Conservation (phyloP, 1,140 invertebrate genomes). For the Helicoverpa zea region DNA sequence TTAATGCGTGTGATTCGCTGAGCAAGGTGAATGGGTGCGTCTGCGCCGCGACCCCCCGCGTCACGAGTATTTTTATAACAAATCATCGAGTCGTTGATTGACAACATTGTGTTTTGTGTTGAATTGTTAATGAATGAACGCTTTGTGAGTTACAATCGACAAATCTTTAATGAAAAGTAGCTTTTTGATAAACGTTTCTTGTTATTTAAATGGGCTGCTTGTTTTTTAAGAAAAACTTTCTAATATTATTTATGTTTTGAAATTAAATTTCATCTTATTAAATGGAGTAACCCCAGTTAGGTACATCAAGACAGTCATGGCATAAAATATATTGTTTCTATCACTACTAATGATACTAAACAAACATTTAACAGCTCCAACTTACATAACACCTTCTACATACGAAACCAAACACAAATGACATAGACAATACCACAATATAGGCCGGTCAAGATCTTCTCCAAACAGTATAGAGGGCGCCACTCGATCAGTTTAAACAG, state of each 20-base stretch:
- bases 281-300: no score
- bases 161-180: conserved; percentile 14
- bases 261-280: no score
- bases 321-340: not conserved
- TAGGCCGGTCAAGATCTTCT: conserved; percentile 42
- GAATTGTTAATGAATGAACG: conserved; percentile 66
- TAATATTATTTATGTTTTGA: no score
- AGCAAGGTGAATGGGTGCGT: conserved; percentile 73
- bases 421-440: conserved; percentile 16
- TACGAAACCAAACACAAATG: conserved; percentile 33
- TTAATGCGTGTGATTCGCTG: conserved; percentile 79
- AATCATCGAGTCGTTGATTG: conserved; percentile 77
- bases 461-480: conserved; percentile 41
- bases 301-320: no score
- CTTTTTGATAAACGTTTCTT: conserved; percentile 1
- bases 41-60: conserved; percentile 54
- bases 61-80: conserved; percentile 78
- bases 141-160: conserved; percentile 11
- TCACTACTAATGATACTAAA: not conserved
- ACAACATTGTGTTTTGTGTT: conserved; percentile 72
- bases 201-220: not conserved
- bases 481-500: conserved; percentile 56
- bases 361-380: no score
- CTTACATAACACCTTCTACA: conserved; percentile 8
- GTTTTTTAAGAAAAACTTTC: not conserved